Conservation (phyloP, 2,888 invertebrate species). For the Epinotia demarniana region DNA sequence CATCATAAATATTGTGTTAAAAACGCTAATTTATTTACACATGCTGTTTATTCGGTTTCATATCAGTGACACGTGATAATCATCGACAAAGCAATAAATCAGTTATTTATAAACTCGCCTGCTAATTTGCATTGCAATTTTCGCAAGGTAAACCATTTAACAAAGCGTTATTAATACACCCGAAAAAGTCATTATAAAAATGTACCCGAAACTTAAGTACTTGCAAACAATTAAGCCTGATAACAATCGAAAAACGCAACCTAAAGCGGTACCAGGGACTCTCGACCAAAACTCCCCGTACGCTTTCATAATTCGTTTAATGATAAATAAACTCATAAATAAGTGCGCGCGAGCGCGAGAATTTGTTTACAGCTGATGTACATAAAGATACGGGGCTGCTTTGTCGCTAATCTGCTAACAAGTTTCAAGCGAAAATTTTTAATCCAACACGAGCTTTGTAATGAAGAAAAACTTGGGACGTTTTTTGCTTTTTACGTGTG, state of each 20-base stretch:
- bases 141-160: conserved; percentile 40
- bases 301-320: conserved; percentile 84
- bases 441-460: conserved; percentile 69
- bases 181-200: conserved; percentile 43
- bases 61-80: background rate
- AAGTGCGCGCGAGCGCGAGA: conserved; percentile 72
- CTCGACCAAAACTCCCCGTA: conserved; percentile 69
- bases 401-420: conserved; percentile 84
- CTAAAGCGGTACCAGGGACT: conserved; percentile 53
- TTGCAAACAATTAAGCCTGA: conserved; percentile 63
- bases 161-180: conserved; percentile 41
- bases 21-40: background rate
- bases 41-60: background rate
- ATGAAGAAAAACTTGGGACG: conserved; percentile 75
- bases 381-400: conserved; percentile 82
- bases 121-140: conserved; percentile 34
- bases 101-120: background rate
- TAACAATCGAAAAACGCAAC: conserved; percentile 69
- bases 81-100: background rate
- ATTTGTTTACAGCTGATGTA: conserved; percentile 84
- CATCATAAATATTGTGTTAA: too few relatives aligned
- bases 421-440: conserved; percentile 82
- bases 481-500: conserved; percentile 52
- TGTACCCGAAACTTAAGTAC: conserved; percentile 45
- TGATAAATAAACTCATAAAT: conserved; percentile 86